Evolutionary conservation across 2,888 invertebrate genomes (phyloP).

Genomic region (Orgyia antiqua): DNA sequence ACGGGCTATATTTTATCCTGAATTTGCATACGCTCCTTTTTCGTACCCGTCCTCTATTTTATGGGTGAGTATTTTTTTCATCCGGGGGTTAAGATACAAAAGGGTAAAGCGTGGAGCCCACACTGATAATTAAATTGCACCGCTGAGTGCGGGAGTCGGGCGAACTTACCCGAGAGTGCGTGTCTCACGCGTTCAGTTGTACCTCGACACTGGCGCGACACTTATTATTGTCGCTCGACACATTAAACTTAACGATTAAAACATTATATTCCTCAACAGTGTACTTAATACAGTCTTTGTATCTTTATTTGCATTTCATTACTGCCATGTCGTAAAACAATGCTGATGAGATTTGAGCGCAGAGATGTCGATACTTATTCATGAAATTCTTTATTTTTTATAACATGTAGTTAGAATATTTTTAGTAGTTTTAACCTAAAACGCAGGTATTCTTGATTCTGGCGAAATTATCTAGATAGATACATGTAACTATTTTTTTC

Average conservation of each 20-base stretch:
- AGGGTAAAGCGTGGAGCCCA: slow-evolving; percentile 75
- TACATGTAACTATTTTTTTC: too few relatives aligned
- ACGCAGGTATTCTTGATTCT: too few relatives aligned
- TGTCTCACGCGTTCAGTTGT: slow-evolving; percentile 3
- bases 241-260: slow-evolving; percentile 54
- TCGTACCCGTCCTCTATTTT: slow-evolving; percentile 77
- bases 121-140: slow-evolving; percentile 77
- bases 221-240: slow-evolving; percentile 25
- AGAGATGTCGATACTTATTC: too few relatives aligned
- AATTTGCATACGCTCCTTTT: slow-evolving; percentile 80
- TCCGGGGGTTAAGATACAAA: slow-evolving; percentile 78
- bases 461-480: too few relatives aligned
- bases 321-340: slow-evolving; percentile 5
- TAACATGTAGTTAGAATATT: too few relatives aligned
- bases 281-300: slow-evolving; percentile 26
- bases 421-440: too few relatives aligned
- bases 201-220: slow-evolving; percentile 6
- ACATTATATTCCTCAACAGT: slow-evolving; percentile 39
- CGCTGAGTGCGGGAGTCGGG: slow-evolving; percentile 33
- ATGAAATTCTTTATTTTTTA: too few relatives aligned
- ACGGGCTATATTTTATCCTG: slow-evolving; percentile 80
- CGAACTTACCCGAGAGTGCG: slow-evolving; percentile 7
- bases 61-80: slow-evolving; percentile 77
- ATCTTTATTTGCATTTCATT: slow-evolving; percentile 18
- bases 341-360: too few relatives aligned